phyloP scores from a whole-genome alignment of 2,113 vertebrate genomes.

The Sinocyclocheilus grahami region DNA sequence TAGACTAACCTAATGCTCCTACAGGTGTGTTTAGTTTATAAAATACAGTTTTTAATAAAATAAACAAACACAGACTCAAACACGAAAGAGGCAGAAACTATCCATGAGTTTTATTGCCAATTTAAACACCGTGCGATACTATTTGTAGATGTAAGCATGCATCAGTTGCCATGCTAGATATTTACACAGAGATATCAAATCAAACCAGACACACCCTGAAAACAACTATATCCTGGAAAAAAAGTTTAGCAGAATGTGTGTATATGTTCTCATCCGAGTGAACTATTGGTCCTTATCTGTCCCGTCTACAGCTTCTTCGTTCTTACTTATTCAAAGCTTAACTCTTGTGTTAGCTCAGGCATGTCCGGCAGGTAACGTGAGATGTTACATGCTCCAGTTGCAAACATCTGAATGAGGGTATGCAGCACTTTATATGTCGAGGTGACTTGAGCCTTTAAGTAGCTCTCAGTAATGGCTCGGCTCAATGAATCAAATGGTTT shows the following conservation, averaged over 20 bases:
- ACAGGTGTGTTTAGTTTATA: too few species aligned
- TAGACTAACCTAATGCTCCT: too few species aligned
- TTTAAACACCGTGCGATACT: not conserved
- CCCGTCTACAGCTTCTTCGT: not conserved
- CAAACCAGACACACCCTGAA: conserved; percentile 8
- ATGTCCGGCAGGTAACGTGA: conserved; percentile 61
- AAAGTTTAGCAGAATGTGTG: conserved; percentile 1
- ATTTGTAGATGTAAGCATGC: not conserved
- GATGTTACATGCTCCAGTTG: conserved; percentile 67
- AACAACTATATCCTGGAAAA: conserved; percentile 15
- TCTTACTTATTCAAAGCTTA: conserved; percentile 43
- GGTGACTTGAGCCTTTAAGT: conserved; percentile 62
- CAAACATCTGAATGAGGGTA: conserved; percentile 70
- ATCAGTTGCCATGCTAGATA: not conserved
- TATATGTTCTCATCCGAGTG: not conserved
- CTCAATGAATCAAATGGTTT: conserved; percentile 42
- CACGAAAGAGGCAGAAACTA: not conserved
- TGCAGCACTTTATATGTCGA: conserved; percentile 51
- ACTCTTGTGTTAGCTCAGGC: conserved; percentile 62
- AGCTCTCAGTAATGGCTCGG: conserved; percentile 38
- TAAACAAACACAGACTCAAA: too few species aligned
- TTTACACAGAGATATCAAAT: conserved; percentile 15
- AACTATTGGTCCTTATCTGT: conserved; percentile 3
- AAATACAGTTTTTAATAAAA: too few species aligned
- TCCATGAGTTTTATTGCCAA: not conserved